These are phyloP conservation scores for Synchiropus splendidus DNA, from an alignment of 2,113 vertebrate genomes.

Conservation along the genomic window DNA sequence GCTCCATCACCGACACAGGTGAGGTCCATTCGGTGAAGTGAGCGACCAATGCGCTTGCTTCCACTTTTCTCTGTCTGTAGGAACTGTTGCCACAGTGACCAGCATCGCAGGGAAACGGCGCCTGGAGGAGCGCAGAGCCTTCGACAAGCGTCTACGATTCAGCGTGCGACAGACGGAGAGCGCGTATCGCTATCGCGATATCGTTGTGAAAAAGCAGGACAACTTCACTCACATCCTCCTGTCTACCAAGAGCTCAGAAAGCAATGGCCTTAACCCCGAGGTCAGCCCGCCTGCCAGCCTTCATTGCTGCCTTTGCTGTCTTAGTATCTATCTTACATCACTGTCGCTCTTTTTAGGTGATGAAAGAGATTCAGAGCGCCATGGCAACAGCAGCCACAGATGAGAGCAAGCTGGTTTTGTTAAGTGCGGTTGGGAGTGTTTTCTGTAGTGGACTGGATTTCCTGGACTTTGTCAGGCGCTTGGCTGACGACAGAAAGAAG, in stretches of 20 bases:
- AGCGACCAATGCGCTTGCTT: no score
- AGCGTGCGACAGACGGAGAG: slow-evolving; percentile 95
- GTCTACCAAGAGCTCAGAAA: slow-evolving; percentile 91
- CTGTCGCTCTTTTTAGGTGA: slow-evolving; percentile 75
- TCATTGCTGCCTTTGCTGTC: background rate
- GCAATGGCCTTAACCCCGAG: slow-evolving; percentile 94
- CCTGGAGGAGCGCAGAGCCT: slow-evolving; percentile 81
- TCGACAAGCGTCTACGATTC: slow-evolving; percentile 90
- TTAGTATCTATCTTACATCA: background rate
- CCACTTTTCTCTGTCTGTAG: slow-evolving; percentile 69
- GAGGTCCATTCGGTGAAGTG: background rate
- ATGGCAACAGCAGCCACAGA: slow-evolving; percentile 91
- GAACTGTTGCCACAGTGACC: slow-evolving; percentile 67
- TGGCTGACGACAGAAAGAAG: slow-evolving; percentile 90
- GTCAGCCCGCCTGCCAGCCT: slow-evolving; percentile 26
- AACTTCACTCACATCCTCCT: slow-evolving; percentile 96
- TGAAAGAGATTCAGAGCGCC: slow-evolving; percentile 98
- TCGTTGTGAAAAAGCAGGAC: slow-evolving; percentile 94
- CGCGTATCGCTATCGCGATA: slow-evolving; percentile 93
- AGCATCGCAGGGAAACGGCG: slow-evolving; percentile 71
- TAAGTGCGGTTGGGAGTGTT: slow-evolving; percentile 84
- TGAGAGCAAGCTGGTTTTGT: slow-evolving; percentile 91
- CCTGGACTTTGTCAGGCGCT: slow-evolving; percentile 88
- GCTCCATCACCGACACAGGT: slow-evolving; percentile 81
- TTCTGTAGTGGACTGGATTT: slow-evolving; percentile 96